Evolutionary conservation across 2,113 vertebrate species (phyloP).

Genomic region (Emydocephalus ijimae): DNA sequence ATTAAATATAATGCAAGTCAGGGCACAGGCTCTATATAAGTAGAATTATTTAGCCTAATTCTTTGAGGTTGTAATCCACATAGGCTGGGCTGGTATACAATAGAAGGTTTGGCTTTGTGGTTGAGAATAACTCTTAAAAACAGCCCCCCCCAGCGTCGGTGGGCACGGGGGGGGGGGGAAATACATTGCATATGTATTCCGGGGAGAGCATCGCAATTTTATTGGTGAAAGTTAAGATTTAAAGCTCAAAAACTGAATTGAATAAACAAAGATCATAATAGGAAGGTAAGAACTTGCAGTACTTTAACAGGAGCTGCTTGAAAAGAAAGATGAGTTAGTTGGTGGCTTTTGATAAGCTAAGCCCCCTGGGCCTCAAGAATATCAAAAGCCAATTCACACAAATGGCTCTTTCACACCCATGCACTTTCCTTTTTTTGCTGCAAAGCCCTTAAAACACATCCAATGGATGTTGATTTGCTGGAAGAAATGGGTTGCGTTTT

Average conservation of each 20-base stretch:
- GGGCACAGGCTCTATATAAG: background rate
- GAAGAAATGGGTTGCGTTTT: background rate
- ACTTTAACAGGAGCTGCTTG: background rate
- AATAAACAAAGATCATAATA: background rate
- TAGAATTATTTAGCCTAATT: background rate
- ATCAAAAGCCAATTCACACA: background rate
- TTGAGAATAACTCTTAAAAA: background rate
- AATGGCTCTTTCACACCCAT: background rate
- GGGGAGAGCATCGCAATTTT: background rate
- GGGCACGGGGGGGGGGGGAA: accelerated
- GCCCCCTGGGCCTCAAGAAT: background rate
- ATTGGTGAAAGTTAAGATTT: background rate
- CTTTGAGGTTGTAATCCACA: background rate
- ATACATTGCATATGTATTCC: background rate
- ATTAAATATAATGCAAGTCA: background rate
- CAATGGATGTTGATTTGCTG: background rate
- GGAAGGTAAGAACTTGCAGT: background rate
- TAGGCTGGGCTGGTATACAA: background rate
- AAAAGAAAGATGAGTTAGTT: background rate
- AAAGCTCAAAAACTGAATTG: background rate
- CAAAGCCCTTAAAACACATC: background rate
- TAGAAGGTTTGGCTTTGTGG: background rate
- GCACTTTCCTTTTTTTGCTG: background rate
- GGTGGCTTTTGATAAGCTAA: background rate
- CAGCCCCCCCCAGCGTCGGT: background rate